A percentile compares a stretch with the other conserved stretches of the same genome.
Conservation (phyloP, 2,888 invertebrate genomes). For the Cepaea hortensis region DNA sequence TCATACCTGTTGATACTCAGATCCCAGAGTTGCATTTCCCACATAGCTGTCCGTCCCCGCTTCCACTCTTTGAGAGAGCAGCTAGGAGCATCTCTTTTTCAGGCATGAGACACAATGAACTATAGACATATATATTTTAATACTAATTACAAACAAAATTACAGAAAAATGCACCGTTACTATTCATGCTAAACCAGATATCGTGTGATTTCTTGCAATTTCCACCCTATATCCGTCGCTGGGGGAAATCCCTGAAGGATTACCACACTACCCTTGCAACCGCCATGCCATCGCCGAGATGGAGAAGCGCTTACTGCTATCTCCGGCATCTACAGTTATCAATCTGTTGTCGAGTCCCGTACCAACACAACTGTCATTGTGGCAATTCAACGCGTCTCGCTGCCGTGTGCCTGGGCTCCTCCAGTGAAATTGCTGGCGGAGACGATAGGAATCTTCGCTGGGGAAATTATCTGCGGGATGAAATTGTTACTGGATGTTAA, state of each 20-base stretch:
- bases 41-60: no score
- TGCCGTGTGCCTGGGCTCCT: neutral
- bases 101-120: no score
- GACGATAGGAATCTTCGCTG: slow-evolving; percentile 22
- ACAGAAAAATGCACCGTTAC: neutral
- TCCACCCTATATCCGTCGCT: neutral
- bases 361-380: neutral
- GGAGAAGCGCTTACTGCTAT: neutral
- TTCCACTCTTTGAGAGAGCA: no score
- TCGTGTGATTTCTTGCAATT: neutral
- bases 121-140: no score
- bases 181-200: neutral
- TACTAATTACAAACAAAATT: neutral
- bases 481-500: slow-evolving; percentile 15
- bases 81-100: no score
- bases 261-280: neutral
- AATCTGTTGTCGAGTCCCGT: neutral
- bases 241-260: neutral
- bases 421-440: neutral
- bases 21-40: no score
- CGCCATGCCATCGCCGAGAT: neutral
- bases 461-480: slow-evolving; percentile 9
- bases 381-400: slow-evolving; percentile 4
- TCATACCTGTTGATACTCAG: no score
- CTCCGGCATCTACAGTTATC: slow-evolving; percentile 19